A percentile compares a stretch with the other conserved stretches of the same genome.
Evolutionary conservation across 2,113 vertebrate species (phyloP).

Genomic region (Coreoperca whiteheadi): DNA sequence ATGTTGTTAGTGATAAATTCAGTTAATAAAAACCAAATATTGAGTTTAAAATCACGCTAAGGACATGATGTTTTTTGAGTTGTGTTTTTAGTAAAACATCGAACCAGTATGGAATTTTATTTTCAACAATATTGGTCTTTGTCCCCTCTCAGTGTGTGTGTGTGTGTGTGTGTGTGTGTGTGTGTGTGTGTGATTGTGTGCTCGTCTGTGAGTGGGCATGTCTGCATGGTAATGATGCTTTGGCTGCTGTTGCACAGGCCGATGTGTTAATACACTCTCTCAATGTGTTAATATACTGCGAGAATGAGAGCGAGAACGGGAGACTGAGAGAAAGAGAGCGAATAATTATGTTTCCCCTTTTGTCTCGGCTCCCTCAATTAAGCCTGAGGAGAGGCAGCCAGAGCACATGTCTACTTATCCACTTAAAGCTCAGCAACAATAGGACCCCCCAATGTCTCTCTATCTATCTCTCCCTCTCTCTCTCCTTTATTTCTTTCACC

Average conservation of each 20-base stretch:
- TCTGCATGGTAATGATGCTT: constrained; percentile 60
- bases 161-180: constrained; percentile 17
- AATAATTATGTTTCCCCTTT: constrained; percentile 80
- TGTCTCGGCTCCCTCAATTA: constrained; percentile 84
- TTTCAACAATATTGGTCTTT: constrained; percentile 42
- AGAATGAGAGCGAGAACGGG: constrained; percentile 49
- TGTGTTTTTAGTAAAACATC: background rate
- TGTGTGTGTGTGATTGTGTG: background rate
- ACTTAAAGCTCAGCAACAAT: constrained; percentile 79
- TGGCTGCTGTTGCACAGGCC: constrained; percentile 49
- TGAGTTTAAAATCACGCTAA: background rate
- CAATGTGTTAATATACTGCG: constrained; percentile 65
- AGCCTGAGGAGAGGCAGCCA: constrained; percentile 73
- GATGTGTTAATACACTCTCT: constrained; percentile 66
- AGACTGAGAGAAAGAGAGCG: constrained; percentile 63
- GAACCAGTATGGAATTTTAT: constrained; percentile 8
- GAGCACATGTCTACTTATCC: constrained; percentile 80
- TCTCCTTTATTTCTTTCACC: constrained; percentile 11
- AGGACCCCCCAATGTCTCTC: constrained; percentile 64
- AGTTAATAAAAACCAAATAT: background rate
- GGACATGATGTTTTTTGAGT: background rate
- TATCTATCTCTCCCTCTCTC: constrained; percentile 27
- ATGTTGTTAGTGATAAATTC: background rate
- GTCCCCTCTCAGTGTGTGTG: constrained; percentile 38
- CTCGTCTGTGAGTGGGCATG: constrained; percentile 18